A percentile compares a stretch with the other conserved stretches of the same genome.
These are phyloP conservation scores for Monochamus alternatus DNA, from an alignment of 2,888 invertebrate genomes.

Conservation along the genomic window DNA sequence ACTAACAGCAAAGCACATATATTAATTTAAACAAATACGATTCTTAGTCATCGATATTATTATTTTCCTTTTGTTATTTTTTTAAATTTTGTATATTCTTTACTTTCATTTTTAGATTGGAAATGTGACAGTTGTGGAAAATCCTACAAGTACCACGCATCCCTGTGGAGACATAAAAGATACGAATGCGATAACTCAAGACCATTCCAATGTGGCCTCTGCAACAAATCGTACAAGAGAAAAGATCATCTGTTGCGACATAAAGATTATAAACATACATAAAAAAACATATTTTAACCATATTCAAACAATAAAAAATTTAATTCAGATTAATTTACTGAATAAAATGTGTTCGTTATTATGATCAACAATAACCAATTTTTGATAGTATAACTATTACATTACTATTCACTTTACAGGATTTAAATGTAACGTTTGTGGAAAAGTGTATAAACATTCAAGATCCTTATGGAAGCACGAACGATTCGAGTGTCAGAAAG, in stretches of 20 bases:
- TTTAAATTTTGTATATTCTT: too few relatives aligned
- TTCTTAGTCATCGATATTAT: too few relatives aligned
- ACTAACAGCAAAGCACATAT: too few relatives aligned
- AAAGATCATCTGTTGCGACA: slow-evolving; percentile 85
- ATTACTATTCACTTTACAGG: too few relatives aligned
- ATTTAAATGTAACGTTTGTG: slow-evolving; percentile 70
- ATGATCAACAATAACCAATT: too few relatives aligned
- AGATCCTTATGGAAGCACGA: slow-evolving; percentile 52
- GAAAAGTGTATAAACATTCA: slow-evolving; percentile 83
- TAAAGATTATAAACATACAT: slow-evolving; percentile 13
- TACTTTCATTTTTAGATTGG: slow-evolving; percentile 16
- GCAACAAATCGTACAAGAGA: slow-evolving; percentile 83
- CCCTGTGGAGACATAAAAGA: slow-evolving; percentile 50
- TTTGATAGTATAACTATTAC: too few relatives aligned
- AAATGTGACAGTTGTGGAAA: slow-evolving; percentile 43
- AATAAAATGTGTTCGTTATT: too few relatives aligned
- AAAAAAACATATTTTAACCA: neutral
- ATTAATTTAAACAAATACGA: too few relatives aligned
- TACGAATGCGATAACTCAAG: slow-evolving; percentile 75
- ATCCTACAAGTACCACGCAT: slow-evolving; percentile 46
- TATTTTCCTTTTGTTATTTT: too few relatives aligned
- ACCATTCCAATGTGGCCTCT: slow-evolving; percentile 83
- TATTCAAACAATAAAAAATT: neutral
- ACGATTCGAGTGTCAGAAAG: slow-evolving; percentile 54
- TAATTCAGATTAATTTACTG: too few relatives aligned